These are phyloP conservation scores for Bovichtus diacanthus DNA, from an alignment of 2,797 vertebrate species.

Conservation along the genomic window DNA sequence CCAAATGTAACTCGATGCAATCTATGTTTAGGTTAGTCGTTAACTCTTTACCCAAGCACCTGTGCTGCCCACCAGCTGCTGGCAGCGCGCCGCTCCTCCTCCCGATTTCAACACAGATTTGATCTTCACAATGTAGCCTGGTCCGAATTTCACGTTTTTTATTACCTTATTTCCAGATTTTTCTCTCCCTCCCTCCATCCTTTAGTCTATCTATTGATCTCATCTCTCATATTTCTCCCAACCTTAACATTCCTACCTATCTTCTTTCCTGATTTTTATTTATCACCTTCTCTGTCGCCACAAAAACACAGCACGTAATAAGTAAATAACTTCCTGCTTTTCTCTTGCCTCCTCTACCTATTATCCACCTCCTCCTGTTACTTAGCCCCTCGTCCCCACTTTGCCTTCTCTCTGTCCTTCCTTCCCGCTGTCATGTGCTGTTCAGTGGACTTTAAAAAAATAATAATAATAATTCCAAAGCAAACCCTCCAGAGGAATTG, in stretches of 20 bases:
- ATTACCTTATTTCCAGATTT: background rate
- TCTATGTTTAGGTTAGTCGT: too few species aligned
- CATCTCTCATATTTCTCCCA: background rate
- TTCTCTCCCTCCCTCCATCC: background rate
- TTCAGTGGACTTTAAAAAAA: constrained; percentile 5
- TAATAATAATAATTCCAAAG: constrained; percentile 11
- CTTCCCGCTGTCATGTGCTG: constrained; percentile 30
- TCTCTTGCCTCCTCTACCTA: constrained; percentile 49
- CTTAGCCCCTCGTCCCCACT: constrained; percentile 15
- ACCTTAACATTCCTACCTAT: constrained; percentile 3
- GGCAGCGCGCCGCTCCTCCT: too few species aligned
- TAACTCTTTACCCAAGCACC: too few species aligned
- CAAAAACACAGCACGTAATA: constrained; percentile 40
- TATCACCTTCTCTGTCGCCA: background rate
- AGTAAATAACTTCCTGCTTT: constrained; percentile 52
- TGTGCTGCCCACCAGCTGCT: too few species aligned
- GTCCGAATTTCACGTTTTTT: background rate
- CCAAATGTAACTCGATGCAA: too few species aligned
- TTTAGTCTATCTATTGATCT: background rate
- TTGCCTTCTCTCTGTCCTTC: constrained; percentile 4
- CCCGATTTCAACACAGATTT: too few species aligned
- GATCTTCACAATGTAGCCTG: too few species aligned
- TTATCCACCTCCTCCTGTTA: constrained; percentile 59
- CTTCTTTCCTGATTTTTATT: background rate
- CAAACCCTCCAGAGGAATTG: constrained; percentile 9